Conservation (phyloP, 2,888 invertebrate species). For the Drosophila gaucha region DNA sequence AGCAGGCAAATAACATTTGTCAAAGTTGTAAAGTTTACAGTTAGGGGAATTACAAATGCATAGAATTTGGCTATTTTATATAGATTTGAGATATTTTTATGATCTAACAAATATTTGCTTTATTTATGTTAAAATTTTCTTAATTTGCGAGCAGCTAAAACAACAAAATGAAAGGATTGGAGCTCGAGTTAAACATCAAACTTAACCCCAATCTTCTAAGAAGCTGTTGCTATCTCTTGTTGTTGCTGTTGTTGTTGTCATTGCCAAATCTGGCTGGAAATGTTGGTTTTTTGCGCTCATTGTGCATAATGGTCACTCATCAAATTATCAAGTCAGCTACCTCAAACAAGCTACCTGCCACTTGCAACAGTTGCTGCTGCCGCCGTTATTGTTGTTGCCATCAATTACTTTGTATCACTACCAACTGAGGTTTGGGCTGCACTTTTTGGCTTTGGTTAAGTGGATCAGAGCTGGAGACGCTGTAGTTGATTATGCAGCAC, state of each 20-base stretch:
- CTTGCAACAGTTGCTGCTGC: conserved; percentile 41
- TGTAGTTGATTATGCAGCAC: conserved; percentile 53
- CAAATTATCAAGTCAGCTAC: conserved; percentile 57
- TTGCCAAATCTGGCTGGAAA: conserved; percentile 57
- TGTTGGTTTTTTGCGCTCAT: conserved; percentile 58
- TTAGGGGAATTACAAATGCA: no score
- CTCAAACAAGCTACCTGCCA: conserved; percentile 41
- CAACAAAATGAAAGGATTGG: conserved; percentile 38
- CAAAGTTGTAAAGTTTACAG: neutral
- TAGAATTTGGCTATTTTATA: no score
- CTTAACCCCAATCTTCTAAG: conserved; percentile 63
- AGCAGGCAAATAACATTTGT: neutral
- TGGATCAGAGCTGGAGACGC: conserved; percentile 38
- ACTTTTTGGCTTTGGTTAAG: conserved; percentile 47
- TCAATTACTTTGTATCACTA: conserved; percentile 61
- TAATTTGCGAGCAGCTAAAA: conserved; percentile 7
- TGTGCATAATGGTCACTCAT: conserved; percentile 69
- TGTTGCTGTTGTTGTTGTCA: conserved; percentile 27
- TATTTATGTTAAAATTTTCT: neutral
- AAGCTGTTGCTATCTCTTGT: conserved; percentile 21
- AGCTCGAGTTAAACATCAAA: conserved; percentile 28
- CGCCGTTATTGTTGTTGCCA: conserved; percentile 40
- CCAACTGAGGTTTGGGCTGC: conserved; percentile 51
- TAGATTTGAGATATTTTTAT: neutral
- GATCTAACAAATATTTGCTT: neutral